These are phyloP conservation scores for Gymnobelideus leadbeateri DNA, from an alignment of 2,113 vertebrate genomes.

Conservation along the genomic window DNA sequence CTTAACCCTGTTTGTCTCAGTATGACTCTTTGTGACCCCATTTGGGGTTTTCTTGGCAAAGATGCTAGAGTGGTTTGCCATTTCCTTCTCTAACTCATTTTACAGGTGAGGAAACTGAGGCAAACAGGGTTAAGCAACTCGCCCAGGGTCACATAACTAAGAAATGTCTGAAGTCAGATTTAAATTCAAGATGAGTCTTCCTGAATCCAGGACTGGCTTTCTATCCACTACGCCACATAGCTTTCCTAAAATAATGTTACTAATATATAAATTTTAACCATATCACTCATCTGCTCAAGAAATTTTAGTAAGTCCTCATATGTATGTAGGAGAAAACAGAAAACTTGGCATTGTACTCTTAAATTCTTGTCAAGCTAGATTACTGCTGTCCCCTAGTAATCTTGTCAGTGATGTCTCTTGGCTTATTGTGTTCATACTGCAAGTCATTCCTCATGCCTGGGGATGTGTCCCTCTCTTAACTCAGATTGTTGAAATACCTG, in stretches of 20 bases:
- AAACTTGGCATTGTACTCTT: neutral
- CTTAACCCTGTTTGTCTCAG: neutral
- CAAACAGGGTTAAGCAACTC: neutral
- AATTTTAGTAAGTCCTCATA: neutral
- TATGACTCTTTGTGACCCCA: neutral
- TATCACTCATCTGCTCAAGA: neutral
- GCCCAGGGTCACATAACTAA: neutral
- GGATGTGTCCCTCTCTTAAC: neutral
- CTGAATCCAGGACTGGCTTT: neutral
- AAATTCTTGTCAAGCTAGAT: neutral
- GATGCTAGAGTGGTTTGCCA: neutral
- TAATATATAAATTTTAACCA: neutral
- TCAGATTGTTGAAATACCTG: neutral
- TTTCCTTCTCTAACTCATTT: neutral
- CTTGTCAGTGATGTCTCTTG: neutral
- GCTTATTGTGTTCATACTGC: neutral
- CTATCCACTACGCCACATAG: neutral
- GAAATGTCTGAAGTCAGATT: neutral
- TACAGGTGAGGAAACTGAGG: neutral
- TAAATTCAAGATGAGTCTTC: neutral
- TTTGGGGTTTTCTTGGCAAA: neutral
- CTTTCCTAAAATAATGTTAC: neutral
- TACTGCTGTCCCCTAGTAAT: neutral
- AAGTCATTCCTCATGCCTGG: neutral
- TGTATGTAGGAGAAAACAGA: neutral